Evolutionary conservation across 2,797 vertebrate genomes (phyloP).

Genomic region (Sebastolobus alascanus): DNA sequence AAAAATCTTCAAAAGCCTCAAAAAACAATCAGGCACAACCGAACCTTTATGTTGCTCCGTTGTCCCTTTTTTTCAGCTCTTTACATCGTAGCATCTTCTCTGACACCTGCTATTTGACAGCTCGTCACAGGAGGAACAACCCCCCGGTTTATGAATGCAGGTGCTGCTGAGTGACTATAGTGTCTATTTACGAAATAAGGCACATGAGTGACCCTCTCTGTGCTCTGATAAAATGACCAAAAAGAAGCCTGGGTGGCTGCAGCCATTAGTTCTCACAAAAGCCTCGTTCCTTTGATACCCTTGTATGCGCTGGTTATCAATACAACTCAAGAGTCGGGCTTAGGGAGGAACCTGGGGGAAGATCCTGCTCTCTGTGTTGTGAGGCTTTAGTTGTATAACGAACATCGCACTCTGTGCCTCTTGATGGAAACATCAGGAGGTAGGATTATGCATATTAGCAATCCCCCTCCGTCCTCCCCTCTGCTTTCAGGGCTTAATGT

Average conservation of each 20-base stretch:
- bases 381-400: constrained; percentile 74
- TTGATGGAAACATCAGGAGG: constrained; percentile 84
- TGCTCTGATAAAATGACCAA: constrained; percentile 55
- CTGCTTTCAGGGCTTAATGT: constrained; percentile 76
- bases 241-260: constrained; percentile 59
- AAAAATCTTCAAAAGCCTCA: constrained; percentile 5
- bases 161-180: constrained; percentile 38
- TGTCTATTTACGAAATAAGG: constrained; percentile 57
- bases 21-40: not conserved
- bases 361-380: constrained; percentile 71
- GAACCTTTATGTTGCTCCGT: constrained; percentile 11
- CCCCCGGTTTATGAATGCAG: constrained; percentile 32
- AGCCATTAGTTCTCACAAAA: constrained; percentile 72
- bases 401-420: constrained; percentile 73
- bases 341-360: constrained; percentile 69
- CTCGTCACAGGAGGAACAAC: constrained; percentile 43
- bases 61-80: constrained; percentile 1
- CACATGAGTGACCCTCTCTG: constrained; percentile 51
- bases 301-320: constrained; percentile 59
- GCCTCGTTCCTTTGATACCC: constrained; percentile 77
- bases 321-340: constrained; percentile 73
- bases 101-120: constrained; percentile 32
- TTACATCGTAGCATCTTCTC: constrained; percentile 30
- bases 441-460: constrained; percentile 82
- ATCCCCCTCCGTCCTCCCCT: constrained; percentile 61